Evolutionary conservation across 2,888 invertebrate species (phyloP).

Genomic region (Branchellion lobata): DNA sequence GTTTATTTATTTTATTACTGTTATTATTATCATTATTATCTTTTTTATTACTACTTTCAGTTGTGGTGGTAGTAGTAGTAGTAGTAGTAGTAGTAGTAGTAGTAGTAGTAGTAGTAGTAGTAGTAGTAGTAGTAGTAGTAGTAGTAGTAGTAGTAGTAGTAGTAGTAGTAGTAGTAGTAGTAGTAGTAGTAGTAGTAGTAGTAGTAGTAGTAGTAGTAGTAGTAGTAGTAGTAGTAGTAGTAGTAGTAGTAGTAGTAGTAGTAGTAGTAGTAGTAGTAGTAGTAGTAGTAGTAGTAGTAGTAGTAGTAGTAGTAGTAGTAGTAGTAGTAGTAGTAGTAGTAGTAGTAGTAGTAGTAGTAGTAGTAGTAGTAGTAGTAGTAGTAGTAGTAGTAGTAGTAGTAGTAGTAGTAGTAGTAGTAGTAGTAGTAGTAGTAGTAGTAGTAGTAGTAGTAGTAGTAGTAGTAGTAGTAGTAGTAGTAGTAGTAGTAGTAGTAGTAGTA

Average conservation of each 20-base stretch:
- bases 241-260: conserved; percentile 27
- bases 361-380: conserved; percentile 29
- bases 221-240: conserved; percentile 26
- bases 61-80: neutral
- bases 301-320: conserved; percentile 33
- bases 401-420: conserved; percentile 29
- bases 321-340: conserved; percentile 33
- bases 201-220: conserved; percentile 35
- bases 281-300: conserved; percentile 20
- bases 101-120: conserved; percentile 19
- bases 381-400: conserved; percentile 29
- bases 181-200: conserved; percentile 30
- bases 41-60: neutral
- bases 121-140: conserved; percentile 28
- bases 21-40: neutral
- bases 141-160: conserved; percentile 30
- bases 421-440: conserved; percentile 29
- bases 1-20: neutral
- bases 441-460: conserved; percentile 29
- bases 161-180: conserved; percentile 16
- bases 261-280: conserved; percentile 24
- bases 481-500: conserved; percentile 29
- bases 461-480: conserved; percentile 29
- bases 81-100: conserved; percentile 16
- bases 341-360: conserved; percentile 30